phyloP scores from a whole-genome alignment of 2,888 invertebrate genomes.

The Coecobrya sp. region DNA sequence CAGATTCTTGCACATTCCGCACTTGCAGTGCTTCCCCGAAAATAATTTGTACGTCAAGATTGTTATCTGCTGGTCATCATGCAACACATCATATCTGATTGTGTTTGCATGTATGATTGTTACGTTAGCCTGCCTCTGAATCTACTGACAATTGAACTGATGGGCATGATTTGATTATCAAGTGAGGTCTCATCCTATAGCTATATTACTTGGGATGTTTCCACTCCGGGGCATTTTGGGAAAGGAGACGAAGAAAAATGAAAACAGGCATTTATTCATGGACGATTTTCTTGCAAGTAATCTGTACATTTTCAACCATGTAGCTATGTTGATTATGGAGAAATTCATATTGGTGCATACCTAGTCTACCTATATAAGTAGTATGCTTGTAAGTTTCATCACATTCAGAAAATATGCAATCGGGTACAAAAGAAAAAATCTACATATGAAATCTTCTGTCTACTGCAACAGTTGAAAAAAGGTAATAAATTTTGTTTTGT shows the following conservation, averaged over 20 bases:
- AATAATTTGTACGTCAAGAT: constrained; percentile 39
- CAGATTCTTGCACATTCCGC: neutral
- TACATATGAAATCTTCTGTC: neutral
- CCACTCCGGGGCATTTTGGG: constrained; percentile 7
- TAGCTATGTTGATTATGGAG: constrained; percentile 7
- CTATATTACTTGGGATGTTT: neutral
- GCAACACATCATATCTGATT: constrained; percentile 13
- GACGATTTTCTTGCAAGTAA: too few relatives aligned
- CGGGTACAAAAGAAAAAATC: too few relatives aligned
- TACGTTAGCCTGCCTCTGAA: neutral
- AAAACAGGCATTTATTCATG: too few relatives aligned
- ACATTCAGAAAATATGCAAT: neutral
- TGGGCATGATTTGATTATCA: neutral
- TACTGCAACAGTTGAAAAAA: neutral
- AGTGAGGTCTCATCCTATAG: neutral
- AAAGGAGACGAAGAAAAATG: neutral
- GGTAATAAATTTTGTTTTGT: neutral
- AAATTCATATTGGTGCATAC: constrained; percentile 20
- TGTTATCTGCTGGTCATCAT: constrained; percentile 63
- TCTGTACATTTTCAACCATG: neutral
- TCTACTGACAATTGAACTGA: neutral
- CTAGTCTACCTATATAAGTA: too few relatives aligned
- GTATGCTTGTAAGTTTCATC: too few relatives aligned
- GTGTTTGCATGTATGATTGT: constrained; percentile 35
- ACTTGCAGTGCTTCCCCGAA: neutral